Evolutionary conservation across 2,113 vertebrate species (phyloP), one percentile per base, ranked within the genome.

Genomic region (Coracopsis vasa): DNA sequence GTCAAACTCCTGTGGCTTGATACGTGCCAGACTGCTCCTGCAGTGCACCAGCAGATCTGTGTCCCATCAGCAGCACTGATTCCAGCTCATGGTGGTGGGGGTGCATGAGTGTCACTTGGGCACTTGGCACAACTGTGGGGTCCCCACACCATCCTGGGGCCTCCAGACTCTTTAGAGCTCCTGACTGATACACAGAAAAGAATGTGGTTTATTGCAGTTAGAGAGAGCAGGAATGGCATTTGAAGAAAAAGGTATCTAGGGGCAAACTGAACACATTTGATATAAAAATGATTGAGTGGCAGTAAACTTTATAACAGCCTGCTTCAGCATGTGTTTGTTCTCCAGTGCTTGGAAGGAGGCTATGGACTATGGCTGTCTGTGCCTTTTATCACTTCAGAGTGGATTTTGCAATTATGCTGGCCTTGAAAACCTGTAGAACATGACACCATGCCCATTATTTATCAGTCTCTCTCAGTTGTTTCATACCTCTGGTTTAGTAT

Each of bases 251-350:
- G 78, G 78, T 75, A 44, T 88, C 90, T 88, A 28, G 71, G 71
- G 74, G 82, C 82, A 66, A 83, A 66, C 58, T 33, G 71, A 88
- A 88, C 11, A 10, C 31, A 23, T 86, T 88, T 70, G 53, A 53
- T 90, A 77, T 93, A 93, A 90, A 94, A 92, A 77, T 93, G 82
- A 94, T 66, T 20, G 67, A 94, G 79, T 77, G 88, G 88, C 82
- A 92, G 41, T 96, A 95, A 93, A 86, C 62, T 93, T 86, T 62
- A 3, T 70, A 94, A 73, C 58, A 73, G 44, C 37, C 74, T 80
- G 20, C 54, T 95, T 93, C 82, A 92, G 74, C 86, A 37, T 45
- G 86, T 91, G 81, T 77, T 48, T 92, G 77, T 69, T 84, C 54
- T 73, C 84, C 60, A 23, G 42, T 45, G 41, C 86, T 70, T 88